Evolutionary conservation across 2,888 invertebrate species (phyloP).

Genomic region (Nematopogon swammerdamellus): DNA sequence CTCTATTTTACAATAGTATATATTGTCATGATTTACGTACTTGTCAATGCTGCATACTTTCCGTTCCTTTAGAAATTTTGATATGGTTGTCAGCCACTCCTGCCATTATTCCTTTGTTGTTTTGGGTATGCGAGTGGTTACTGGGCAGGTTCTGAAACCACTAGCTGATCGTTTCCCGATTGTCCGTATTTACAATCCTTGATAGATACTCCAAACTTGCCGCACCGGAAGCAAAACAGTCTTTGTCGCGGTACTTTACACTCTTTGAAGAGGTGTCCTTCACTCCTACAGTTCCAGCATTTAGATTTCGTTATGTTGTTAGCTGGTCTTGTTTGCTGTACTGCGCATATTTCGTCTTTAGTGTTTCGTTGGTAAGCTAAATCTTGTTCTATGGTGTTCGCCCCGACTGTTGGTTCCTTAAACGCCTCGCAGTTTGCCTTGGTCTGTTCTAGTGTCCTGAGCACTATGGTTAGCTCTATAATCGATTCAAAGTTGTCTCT

Average conservation of each 20-base stretch:
- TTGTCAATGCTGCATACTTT: no score
- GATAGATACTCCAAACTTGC: constrained; percentile 7
- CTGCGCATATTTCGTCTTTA: not conserved
- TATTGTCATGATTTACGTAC: no score
- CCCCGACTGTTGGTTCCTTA: constrained; percentile 2
- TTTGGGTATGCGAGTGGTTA: not conserved
- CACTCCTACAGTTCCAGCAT: constrained; percentile 11
- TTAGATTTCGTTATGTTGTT: not conserved
- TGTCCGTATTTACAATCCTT: constrained; percentile 8
- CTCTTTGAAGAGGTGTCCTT: constrained; percentile 7
- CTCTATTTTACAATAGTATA: no score
- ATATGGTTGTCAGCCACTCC: constrained; percentile 2
- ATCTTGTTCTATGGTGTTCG: constrained; percentile 1
- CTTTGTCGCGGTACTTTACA: constrained; percentile 8
- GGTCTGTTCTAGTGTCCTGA: constrained; percentile 5
- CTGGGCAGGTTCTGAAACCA: constrained; percentile 4
- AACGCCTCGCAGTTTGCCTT: constrained; percentile 6
- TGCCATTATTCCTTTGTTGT: constrained; percentile 7
- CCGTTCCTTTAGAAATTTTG: no score
- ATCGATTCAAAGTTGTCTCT: constrained; percentile 6
- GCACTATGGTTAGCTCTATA: constrained; percentile 4
- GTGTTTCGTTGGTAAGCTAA: not conserved
- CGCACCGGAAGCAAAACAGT: constrained; percentile 11
- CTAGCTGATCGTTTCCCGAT: constrained; percentile 9
- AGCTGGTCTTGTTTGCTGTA: no score